Evolutionary conservation across 1,140 invertebrate species (phyloP), one percentile per base, ranked within the genome.

Genomic region (Lysiphlebus fabarum): DNA sequence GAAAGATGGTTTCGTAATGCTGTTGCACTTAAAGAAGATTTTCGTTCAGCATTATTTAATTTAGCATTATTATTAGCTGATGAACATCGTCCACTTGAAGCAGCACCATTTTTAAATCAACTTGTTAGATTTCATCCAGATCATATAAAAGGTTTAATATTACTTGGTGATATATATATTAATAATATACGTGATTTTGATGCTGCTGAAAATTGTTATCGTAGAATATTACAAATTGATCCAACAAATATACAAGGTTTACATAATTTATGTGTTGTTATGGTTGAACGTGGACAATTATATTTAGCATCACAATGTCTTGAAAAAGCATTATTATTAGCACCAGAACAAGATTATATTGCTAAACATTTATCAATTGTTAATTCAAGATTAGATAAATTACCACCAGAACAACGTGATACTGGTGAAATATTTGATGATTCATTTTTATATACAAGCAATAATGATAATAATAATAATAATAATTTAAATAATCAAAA

Each of bases 111-210:
- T 74, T 82, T 98, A 0, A 92, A 95, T 74, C 93, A 95, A 69
- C 81, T 98, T 2, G 89, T 98, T 26, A 85, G 91, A 63, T 87
- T 92, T 71, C 91, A 98, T 81, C 93, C 95, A 0, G 90, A 96
- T 74, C 95, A 98, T 73, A 87, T 93, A 0, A 98, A 98, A 82
- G 95, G 93, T 14, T 80, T 96, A 8, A 96, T 98, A 62, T 81
- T 99, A 12, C 81, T 98, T 6, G 95, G 95, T 11, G 96, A 98
- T 73, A 96, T 98, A 67, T 96, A 96, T 75, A 95, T 98, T 43
- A 98, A 98, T 75, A 90, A 91, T 62, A 90, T 96, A 64, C 96
- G 96, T 73, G 93, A 98, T 77, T 75, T 97, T 67, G 91, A 95
- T 71, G 90, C 91, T 1, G 93, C 93, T 26, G 92, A 95, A 80